Evolutionary conservation across 2,888 invertebrate genomes (phyloP), one percentile per base, ranked within the genome.

Genomic region (Piscicola geometra): DNA sequence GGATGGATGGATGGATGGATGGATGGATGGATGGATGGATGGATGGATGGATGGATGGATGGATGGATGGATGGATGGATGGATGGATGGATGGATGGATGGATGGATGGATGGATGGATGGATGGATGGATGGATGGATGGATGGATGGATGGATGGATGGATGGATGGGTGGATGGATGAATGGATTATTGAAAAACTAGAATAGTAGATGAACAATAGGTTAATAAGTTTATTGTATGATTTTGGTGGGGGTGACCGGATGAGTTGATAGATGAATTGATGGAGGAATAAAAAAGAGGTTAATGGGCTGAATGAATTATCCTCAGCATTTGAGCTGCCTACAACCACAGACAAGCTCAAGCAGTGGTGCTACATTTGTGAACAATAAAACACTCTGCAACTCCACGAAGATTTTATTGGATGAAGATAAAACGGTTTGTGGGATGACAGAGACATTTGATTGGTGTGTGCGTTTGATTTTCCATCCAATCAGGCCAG

Each of bases 1-100:
- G 50, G 50, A 47, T 47, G 21, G 50, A 47, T 47, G 50, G 50
- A 47, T 47, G 50, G 50, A 47, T 47, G 50, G 50, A 47, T 47
- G 50, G 50, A 47, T 47, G 21, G 21, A 47, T 47, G 50, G 50
- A 47, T 47, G 50, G 50, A 47, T 47, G 50, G 50, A 47, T 47
- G 21, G 21, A 47, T 47, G 50, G 50, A 47, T 47, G 50, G 50
- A 47, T 47, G 21, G 50, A 47, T 47, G 50, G 21, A 47, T 47
- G 50, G 50, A 47, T 47, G 50, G 21, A 47, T 47, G 50, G 50
- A 47, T 47, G 50, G 50, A 47, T 47, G 50, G 50, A 47, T 47
- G 50, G 50, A 9, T 47, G 50, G 50, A 21, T 47, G 50, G 50
- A 47, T 47, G 21, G 50, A 47, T 47, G 21, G 50, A 47, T 47